A percentile compares a stretch with the other conserved stretches of the same genome.
These are phyloP conservation scores for Apistogramma diplotaenia DNA, from an alignment of 2,113 vertebrate species.

Conservation along the genomic window DNA sequence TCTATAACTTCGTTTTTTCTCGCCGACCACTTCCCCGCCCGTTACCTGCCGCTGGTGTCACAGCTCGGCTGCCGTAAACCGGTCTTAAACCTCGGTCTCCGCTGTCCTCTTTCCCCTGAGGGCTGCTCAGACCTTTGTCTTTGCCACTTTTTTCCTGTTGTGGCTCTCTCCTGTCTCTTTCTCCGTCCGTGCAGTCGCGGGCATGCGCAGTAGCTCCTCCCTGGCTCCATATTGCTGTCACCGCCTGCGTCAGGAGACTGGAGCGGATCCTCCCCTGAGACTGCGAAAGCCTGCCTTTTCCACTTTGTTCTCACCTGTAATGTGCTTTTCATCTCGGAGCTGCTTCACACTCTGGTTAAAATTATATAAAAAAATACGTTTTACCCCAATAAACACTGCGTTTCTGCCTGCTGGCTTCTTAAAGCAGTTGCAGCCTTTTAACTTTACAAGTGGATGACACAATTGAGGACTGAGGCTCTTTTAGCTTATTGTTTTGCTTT, in stretches of 20 bases:
- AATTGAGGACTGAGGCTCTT: neutral
- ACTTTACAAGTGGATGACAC: neutral
- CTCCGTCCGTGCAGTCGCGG: slow-evolving; percentile 34
- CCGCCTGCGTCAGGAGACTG: slow-evolving; percentile 65
- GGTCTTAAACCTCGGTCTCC: neutral
- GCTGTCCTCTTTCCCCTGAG: neutral
- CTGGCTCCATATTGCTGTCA: slow-evolving; percentile 64
- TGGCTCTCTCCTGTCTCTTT: slow-evolving; percentile 33
- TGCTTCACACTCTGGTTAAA: neutral
- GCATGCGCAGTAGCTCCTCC: slow-evolving; percentile 73
- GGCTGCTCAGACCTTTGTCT: slow-evolving; percentile 73
- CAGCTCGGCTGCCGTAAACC: neutral
- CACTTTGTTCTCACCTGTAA: slow-evolving; percentile 2
- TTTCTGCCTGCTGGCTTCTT: neutral
- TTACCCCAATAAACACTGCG: neutral
- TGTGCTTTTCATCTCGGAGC: neutral
- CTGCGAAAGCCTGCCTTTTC: slow-evolving; percentile 29
- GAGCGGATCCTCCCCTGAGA: slow-evolving; percentile 49
- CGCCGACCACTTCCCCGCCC: slow-evolving; percentile 37
- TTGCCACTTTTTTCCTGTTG: slow-evolving; percentile 70
- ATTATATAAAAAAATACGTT: neutral
- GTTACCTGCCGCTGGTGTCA: neutral
- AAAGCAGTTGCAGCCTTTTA: neutral
- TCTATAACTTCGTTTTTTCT: slow-evolving; percentile 29
- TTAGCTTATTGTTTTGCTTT: neutral